Conservation (phyloP, 2,888 invertebrate species). For the Melanargia galathea region DNA sequence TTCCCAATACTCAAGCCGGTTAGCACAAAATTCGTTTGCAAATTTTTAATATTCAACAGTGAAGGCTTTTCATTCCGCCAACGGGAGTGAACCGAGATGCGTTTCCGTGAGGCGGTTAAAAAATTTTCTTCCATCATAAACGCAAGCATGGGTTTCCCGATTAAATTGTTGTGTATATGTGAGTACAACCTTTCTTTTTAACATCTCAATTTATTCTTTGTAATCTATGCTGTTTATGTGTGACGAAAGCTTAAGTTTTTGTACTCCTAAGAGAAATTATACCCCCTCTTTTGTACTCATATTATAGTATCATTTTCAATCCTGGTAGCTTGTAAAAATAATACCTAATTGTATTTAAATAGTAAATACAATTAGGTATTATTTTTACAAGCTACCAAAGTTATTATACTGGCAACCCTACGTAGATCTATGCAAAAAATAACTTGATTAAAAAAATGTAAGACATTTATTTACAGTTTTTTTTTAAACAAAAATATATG, state of each 20-base stretch:
- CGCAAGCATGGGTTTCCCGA: conserved; percentile 44
- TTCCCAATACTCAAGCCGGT: conserved; percentile 23
- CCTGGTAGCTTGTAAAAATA: too few relatives aligned
- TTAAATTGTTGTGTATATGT: conserved; percentile 70
- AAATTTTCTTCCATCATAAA: conserved; percentile 47
- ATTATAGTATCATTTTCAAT: too few relatives aligned
- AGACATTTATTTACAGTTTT: too few relatives aligned
- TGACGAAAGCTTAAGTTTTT: background rate
- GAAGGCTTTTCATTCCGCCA: conserved; percentile 5
- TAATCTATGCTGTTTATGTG: background rate
- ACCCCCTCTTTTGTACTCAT: too few relatives aligned
- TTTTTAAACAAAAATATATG: too few relatives aligned
- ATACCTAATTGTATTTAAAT: too few relatives aligned
- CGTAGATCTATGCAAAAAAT: too few relatives aligned
- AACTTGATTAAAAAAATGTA: too few relatives aligned
- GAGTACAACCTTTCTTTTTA: conserved; percentile 52
- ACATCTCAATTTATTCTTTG: conserved; percentile 3
- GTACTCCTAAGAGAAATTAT: too few relatives aligned
- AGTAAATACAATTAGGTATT: too few relatives aligned
- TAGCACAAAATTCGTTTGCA: conserved; percentile 22
- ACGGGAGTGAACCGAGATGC: conserved; percentile 29
- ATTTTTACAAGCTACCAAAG: too few relatives aligned
- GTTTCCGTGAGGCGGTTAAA: conserved; percentile 40
- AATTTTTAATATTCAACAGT: conserved; percentile 20
- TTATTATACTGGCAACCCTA: too few relatives aligned